Percentiles rank a stretch among this genome's conserved stretches.
phyloP scores from a whole-genome alignment of 1,140 invertebrate species.

The Drosophila micromelanica region DNA sequence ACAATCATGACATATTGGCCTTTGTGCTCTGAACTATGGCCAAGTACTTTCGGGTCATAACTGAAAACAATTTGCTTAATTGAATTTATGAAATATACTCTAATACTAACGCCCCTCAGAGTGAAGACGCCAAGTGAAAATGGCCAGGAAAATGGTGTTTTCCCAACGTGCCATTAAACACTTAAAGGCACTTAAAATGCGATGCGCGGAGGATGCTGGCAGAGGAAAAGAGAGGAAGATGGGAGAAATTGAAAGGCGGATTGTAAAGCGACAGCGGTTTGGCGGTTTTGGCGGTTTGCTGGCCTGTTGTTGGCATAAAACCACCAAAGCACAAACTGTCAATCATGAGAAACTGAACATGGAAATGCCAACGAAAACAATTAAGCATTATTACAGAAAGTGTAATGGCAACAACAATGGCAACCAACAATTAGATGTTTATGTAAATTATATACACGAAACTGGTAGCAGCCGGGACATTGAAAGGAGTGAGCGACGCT shows the following conservation, averaged over 20 bases:
- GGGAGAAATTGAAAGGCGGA: not conserved
- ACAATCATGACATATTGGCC: slow-evolving; percentile 47
- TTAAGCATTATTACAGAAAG: slow-evolving; percentile 78
- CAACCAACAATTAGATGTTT: slow-evolving; percentile 79
- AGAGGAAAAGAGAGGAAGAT: not conserved
- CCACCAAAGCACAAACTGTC: slow-evolving; percentile 76
- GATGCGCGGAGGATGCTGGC: not conserved
- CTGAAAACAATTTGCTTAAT: slow-evolving; percentile 68
- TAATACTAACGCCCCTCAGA: slow-evolving; percentile 17
- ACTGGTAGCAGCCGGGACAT: not conserved
- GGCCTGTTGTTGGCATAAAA: slow-evolving; percentile 51
- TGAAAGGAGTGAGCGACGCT: slow-evolving; percentile 28
- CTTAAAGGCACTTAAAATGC: slow-evolving; percentile 66
- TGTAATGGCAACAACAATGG: slow-evolving; percentile 49
- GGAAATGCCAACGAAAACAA: slow-evolving; percentile 78
- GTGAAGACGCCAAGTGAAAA: slow-evolving; percentile 19
- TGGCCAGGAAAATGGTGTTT: slow-evolving; percentile 63
- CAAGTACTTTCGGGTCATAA: slow-evolving; percentile 47
- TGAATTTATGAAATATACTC: slow-evolving; percentile 71
- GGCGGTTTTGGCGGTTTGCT: slow-evolving; percentile 57
- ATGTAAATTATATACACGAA: slow-evolving; percentile 75
- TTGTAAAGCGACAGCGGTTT: slow-evolving; percentile 17
- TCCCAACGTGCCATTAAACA: slow-evolving; percentile 78
- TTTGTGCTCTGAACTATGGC: slow-evolving; percentile 14
- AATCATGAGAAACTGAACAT: slow-evolving; percentile 73